Conservation (phyloP, 2,113 vertebrate genomes). For the Burhinus oedicnemus region DNA sequence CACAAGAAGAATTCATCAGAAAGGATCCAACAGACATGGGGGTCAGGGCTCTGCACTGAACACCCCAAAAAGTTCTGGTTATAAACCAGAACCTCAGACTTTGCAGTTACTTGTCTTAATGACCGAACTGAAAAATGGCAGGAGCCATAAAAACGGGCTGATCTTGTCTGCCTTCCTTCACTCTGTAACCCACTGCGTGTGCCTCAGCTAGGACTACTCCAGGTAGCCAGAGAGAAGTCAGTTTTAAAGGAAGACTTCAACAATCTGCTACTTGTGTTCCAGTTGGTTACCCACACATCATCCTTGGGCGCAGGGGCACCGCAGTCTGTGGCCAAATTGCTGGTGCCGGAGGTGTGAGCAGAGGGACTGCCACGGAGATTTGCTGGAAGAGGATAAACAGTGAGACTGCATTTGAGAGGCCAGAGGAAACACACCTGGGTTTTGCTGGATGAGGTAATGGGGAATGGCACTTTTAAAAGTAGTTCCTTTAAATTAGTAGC, state of each 20-base stretch:
- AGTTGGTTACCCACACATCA: not conserved
- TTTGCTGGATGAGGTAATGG: not conserved
- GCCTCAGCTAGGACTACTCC: not conserved
- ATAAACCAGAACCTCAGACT: not conserved
- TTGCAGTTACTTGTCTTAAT: not conserved
- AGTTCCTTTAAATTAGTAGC: not conserved
- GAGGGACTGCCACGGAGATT: rapidly evolving
- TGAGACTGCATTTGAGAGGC: not conserved
- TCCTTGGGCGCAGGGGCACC: not conserved
- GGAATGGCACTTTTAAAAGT: not conserved
- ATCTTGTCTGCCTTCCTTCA: not conserved
- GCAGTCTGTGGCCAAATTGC: rapidly evolving
- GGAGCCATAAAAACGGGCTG: not conserved
- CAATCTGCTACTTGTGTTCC: not conserved
- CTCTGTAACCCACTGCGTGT: not conserved
- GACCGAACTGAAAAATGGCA: not conserved
- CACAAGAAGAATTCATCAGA: not conserved
- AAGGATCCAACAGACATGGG: not conserved
- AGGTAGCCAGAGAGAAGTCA: not conserved
- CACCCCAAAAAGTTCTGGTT: not conserved
- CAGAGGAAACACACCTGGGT: not conserved
- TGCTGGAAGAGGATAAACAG: not conserved
- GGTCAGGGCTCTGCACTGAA: not conserved
- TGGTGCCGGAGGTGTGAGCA: rapidly evolving
- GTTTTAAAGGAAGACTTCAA: not conserved